Evolutionary conservation across 2,113 vertebrate genomes (phyloP), one percentile per base, ranked within the genome.

Genomic region (Cebidichthys violaceus): DNA sequence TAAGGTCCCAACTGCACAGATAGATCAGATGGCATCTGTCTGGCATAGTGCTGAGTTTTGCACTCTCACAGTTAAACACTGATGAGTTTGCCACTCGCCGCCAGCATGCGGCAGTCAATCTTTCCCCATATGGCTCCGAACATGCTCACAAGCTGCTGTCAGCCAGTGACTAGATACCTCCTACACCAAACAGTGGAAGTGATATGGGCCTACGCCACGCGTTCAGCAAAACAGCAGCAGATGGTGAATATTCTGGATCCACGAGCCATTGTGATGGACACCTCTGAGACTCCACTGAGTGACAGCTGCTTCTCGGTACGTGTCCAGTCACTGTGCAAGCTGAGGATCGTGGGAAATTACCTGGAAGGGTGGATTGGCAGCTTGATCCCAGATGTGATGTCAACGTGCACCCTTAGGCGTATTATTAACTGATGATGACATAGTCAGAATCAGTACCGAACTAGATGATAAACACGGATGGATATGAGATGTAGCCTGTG

Each of bases 71-170:
- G 39, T 87, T 68, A 75, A 87, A 76, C 76, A 82, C 78, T 69
- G 70, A 79, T 57, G 70, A 73, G 86, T 90, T 82, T 62, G 70
- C 73, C 61, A 79, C 27, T 33, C 60, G 61, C 76, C 64, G 57
- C 76, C 78, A 77, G 70, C 86, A 82, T 89, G 88, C 67, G 47
- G 71, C 69, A 64, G 62, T 85, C 87, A 90, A 52, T 85, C 75
- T 85, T 85, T 84, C 77, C 71, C 85, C 92, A 92, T 93, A 93
- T 92, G 91, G 89, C 85, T 87, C 77, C 1, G 55, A 89, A 90
- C 89, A 86, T 87, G 89, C 76, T 87, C 78, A 69, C 90, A 88
- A 92, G 90, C 90, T 91, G 89, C 91, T 87, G 88, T 90, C 87
- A 86, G 88, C 87, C 87, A 89, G 88, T 84, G 81, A 83, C 59